Evolutionary conservation across 2,888 invertebrate genomes (phyloP).

Genomic region (Acanthosepion pharaonis): DNA sequence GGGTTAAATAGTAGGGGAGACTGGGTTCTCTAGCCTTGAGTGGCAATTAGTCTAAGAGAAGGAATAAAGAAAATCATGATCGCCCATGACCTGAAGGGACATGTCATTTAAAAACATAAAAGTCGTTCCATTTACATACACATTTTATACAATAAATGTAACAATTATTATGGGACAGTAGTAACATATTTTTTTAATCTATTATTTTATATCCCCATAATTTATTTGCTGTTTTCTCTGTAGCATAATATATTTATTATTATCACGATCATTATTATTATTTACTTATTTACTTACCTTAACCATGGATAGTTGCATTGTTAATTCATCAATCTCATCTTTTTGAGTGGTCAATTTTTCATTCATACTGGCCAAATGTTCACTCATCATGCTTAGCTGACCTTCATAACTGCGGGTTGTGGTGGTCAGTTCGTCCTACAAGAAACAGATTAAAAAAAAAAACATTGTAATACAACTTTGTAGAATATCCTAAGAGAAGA

Average conservation of each 20-base stretch:
- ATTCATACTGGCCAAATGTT: slow-evolving; percentile 85
- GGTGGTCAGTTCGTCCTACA: slow-evolving; percentile 81
- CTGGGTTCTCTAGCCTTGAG: no score
- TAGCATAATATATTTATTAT: neutral
- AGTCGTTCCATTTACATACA: no score
- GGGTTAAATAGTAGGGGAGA: no score
- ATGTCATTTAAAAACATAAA: no score
- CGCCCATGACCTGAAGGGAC: no score
- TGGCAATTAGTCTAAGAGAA: no score
- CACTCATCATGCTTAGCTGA: slow-evolving; percentile 85
- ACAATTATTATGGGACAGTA: no score
- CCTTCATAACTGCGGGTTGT: slow-evolving; percentile 81
- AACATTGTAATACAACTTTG: neutral
- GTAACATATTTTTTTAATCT: neutral
- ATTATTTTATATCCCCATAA: no score
- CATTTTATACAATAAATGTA: no score
- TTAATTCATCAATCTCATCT: slow-evolving; percentile 82
- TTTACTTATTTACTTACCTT: slow-evolving; percentile 47
- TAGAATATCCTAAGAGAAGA: neutral
- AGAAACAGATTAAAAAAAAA: neutral
- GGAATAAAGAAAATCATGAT: no score
- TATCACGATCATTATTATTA: no score
- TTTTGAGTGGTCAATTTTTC: slow-evolving; percentile 89
- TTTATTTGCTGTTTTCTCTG: neutral
- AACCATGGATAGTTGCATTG: slow-evolving; percentile 54